A percentile compares a stretch with the other conserved stretches of the same genome.
phyloP scores from a whole-genome alignment of 2,888 invertebrate species.

The Uloborus plumipes region DNA sequence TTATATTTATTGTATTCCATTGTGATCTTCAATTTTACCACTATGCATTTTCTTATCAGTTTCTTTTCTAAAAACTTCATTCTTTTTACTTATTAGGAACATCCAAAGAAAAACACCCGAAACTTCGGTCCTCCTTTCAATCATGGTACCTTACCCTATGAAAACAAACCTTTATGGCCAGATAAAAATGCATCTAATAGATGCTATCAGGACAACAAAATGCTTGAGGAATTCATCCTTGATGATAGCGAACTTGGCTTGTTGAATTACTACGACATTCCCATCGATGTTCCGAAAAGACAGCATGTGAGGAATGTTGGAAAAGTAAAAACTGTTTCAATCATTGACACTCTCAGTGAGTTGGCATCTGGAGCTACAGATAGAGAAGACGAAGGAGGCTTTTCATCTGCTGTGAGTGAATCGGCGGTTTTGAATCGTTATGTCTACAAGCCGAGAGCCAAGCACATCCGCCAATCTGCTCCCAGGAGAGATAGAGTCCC shows the following conservation, averaged over 20 bases:
- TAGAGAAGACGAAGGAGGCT: constrained; percentile 61
- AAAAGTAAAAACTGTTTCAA: constrained; percentile 68
- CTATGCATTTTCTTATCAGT: too few species aligned
- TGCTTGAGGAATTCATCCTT: constrained; percentile 60
- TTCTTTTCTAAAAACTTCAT: neutral
- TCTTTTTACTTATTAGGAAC: constrained; percentile 23
- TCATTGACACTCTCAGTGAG: constrained; percentile 70
- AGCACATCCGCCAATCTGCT: constrained; percentile 29
- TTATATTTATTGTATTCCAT: too few species aligned
- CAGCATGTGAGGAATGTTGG: constrained; percentile 50
- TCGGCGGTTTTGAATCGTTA: constrained; percentile 45
- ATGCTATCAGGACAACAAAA: constrained; percentile 35
- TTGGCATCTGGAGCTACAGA: constrained; percentile 67
- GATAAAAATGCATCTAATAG: constrained; percentile 40
- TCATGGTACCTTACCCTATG: constrained; percentile 24
- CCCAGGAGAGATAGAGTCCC: constrained; percentile 23
- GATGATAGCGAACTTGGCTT: constrained; percentile 60
- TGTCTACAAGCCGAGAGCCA: constrained; percentile 47
- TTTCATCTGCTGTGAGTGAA: constrained; percentile 62
- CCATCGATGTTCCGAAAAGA: constrained; percentile 49
- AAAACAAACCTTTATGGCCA: constrained; percentile 39
- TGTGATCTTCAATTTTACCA: too few species aligned
- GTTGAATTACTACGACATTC: constrained; percentile 62
- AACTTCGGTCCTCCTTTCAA: constrained; percentile 19
- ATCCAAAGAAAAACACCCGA: constrained; percentile 17